phyloP scores from a whole-genome alignment of 2,888 invertebrate species.

The Leptinotarsa peninsularis region DNA sequence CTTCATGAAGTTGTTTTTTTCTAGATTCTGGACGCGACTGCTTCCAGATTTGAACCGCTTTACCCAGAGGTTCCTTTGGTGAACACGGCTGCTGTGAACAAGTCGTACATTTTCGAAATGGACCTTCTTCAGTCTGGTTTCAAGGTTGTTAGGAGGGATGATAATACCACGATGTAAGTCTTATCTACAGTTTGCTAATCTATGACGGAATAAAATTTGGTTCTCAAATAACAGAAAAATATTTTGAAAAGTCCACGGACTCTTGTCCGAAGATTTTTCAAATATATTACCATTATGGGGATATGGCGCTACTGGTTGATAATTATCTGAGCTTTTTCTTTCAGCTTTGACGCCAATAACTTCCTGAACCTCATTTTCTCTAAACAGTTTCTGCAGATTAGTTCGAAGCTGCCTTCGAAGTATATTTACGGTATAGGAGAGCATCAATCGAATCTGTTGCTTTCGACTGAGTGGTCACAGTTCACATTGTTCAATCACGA shows the following conservation, averaged over 20 bases:
- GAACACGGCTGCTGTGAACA: constrained; percentile 66
- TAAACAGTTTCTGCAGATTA: constrained; percentile 81
- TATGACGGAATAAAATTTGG: background rate
- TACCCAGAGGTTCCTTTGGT: constrained; percentile 74
- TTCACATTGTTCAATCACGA: constrained; percentile 80
- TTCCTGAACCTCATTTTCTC: constrained; percentile 79
- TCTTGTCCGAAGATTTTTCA: background rate
- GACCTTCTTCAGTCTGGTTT: constrained; percentile 73
- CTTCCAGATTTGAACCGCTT: constrained; percentile 75
- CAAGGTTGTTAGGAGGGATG: constrained; percentile 69
- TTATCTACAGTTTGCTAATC: constrained; percentile 21
- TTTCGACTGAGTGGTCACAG: constrained; percentile 76
- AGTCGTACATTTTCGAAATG: constrained; percentile 71
- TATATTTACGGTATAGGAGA: constrained; percentile 83
- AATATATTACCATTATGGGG: background rate
- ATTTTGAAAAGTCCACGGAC: too few species aligned
- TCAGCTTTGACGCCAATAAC: constrained; percentile 77
- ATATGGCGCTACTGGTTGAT: background rate
- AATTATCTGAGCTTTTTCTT: constrained; percentile 44
- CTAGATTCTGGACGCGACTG: constrained; percentile 67
- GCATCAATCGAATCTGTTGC: constrained; percentile 72
- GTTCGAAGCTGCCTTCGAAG: constrained; percentile 71
- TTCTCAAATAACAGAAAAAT: too few species aligned
- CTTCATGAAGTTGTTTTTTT: constrained; percentile 35
- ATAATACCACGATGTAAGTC: constrained; percentile 71